Evolutionary conservation across 1,140 invertebrate species (phyloP).

Genomic region (Zaprionus camerounensis): DNA sequence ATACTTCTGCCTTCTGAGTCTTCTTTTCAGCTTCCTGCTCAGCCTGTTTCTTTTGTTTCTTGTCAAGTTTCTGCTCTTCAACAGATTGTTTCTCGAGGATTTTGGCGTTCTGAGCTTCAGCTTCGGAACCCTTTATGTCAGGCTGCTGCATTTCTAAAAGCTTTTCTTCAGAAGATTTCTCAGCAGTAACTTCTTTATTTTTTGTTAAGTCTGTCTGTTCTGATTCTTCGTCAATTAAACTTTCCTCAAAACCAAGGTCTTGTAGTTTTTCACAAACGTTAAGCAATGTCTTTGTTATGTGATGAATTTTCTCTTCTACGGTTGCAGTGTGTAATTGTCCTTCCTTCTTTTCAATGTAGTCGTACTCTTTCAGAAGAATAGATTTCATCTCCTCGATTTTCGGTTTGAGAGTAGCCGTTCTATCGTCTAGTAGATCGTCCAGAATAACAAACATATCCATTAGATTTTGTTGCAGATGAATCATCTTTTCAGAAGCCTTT

Average conservation of each 20-base stretch:
- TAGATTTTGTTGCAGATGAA: conserved; percentile 62
- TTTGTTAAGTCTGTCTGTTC: conserved; percentile 10
- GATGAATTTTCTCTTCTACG: conserved; percentile 48
- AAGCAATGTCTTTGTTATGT: conserved; percentile 46
- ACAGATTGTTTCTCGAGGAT: background rate
- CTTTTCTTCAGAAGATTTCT: conserved; percentile 23
- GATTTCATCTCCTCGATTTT: conserved; percentile 57
- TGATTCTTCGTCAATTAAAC: background rate
- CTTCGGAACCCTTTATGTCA: conserved; percentile 1
- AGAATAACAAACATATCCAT: conserved; percentile 73
- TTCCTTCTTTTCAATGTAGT: conserved; percentile 58
- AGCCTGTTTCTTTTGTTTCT: conserved; percentile 18
- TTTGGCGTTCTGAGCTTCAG: conserved; percentile 15
- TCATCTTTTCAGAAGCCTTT: conserved; percentile 5
- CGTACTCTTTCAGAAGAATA: conserved; percentile 51
- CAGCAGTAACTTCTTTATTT: conserved; percentile 30
- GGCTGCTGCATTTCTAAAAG: background rate
- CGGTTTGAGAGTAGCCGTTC: conserved; percentile 28
- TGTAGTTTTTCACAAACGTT: conserved; percentile 51
- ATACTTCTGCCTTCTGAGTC: conserved; percentile 45
- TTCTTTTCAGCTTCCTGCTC: background rate
- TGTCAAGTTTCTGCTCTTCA: conserved; percentile 2
- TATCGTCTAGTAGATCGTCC: conserved; percentile 66
- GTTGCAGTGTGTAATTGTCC: conserved; percentile 28
- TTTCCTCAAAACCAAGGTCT: background rate